A percentile compares a stretch with the other conserved stretches of the same genome.
phyloP scores from a whole-genome alignment of 2,113 vertebrate species.

The Brachyistius frenatus region DNA sequence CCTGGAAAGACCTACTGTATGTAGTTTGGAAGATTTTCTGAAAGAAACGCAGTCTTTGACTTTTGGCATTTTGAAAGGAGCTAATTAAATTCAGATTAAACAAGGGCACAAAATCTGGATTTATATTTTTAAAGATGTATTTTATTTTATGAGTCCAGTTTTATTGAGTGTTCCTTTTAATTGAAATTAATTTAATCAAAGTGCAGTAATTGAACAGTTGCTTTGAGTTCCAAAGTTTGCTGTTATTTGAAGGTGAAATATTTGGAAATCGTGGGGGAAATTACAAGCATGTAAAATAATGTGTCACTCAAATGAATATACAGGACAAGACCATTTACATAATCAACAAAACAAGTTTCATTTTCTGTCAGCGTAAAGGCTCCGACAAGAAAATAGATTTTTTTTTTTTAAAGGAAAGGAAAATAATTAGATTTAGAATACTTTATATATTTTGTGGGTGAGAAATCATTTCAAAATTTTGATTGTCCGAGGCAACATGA shows the following conservation, averaged over 20 bases:
- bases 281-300: background rate
- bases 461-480: slow-evolving; percentile 31
- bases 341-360: background rate
- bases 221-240: background rate
- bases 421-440: slow-evolving; percentile 12
- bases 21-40: background rate
- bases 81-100: background rate
- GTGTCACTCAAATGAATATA: background rate
- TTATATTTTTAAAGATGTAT: background rate
- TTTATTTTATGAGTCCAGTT: too few species aligned
- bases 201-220: background rate
- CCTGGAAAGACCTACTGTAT: background rate
- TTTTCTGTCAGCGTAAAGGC: background rate
- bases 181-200: slow-evolving; percentile 3
- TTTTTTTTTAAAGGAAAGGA: background rate
- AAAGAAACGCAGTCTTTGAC: background rate
- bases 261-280: background rate
- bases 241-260: background rate
- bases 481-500: slow-evolving; percentile 40
- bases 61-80: background rate
- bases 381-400: background rate
- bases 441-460: slow-evolving; percentile 20
- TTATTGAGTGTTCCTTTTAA: background rate
- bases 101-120: background rate
- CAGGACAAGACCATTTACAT: background rate